Evolutionary conservation across 2,888 invertebrate genomes (phyloP), one percentile per base, ranked within the genome.

Genomic region (Ormyrus pomaceus): DNA sequence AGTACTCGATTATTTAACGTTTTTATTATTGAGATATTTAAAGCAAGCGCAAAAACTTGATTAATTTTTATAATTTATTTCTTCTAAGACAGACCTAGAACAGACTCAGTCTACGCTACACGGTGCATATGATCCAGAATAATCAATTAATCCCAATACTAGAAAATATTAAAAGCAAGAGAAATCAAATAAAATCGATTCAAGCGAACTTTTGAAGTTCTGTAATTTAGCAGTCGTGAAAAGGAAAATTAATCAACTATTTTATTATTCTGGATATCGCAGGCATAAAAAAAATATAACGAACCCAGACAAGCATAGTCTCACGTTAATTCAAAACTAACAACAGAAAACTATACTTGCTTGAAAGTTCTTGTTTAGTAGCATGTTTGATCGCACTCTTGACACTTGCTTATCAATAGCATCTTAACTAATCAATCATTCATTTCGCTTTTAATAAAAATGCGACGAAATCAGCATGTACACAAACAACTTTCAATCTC

Each of bases 61-160:
- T 56, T 48, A 19, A 68, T 53, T 72, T 50, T 6, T 46, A 82
- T 81, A 56, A 62, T 53, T 53, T 76, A 64, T 69, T 74, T 81
- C 86, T 84, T 87, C 83, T 85, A 89, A 90, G 90, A 90, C 90
- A 90, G 89, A 90, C 90, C 88, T 88, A 90, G 89, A 87, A 90
- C 90, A 90, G 88, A 90, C 89, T 88, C 89, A 90, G 89, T 89
- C 88, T 87, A 89, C 90, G 88, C 89, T 89, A 89, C 86, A 88
- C 86, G 84, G 84, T 86, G 86, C 84, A 83, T 85, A 86, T 87
- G 72, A 90, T 90, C 90, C 90, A 90, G 90, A 91, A 91, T 91
- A 91, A 91, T 89, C 83, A 70, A 71, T 65, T 10, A 53, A 71
- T 75, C 53, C 62, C 68, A 80, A 55, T 73, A n/a, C 19, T 58